Evolutionary conservation across 2,797 vertebrate species (phyloP).

Genomic region (Spheniscus humboldti): DNA sequence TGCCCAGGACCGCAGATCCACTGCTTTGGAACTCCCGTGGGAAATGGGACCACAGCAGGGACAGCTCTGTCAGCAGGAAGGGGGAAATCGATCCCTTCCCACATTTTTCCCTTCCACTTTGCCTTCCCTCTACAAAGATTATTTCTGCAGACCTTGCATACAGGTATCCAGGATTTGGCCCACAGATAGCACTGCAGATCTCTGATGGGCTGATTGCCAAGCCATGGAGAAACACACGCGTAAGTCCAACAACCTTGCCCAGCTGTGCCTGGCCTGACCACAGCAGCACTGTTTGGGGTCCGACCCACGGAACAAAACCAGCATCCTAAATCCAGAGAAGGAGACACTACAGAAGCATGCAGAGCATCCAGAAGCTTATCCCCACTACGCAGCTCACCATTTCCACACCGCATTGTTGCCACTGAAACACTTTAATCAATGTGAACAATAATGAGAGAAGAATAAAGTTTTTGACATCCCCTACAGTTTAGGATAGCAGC

Average conservation of each 20-base stretch:
- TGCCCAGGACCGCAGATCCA: neutral
- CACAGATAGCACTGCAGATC: neutral
- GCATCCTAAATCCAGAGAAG: neutral
- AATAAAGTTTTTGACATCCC: neutral
- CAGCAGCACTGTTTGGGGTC: neutral
- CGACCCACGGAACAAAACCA: neutral
- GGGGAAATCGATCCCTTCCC: neutral
- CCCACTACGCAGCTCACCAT: neutral
- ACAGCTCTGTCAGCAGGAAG: neutral
- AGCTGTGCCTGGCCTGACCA: neutral
- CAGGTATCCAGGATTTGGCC: neutral
- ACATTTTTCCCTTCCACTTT: neutral
- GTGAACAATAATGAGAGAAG: neutral
- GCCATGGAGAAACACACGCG: neutral
- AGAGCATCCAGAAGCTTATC: neutral
- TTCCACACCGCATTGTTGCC: neutral
- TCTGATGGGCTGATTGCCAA: neutral
- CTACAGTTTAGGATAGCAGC: slow-evolving; percentile 51
- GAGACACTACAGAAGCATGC: neutral
- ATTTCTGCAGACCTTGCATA: neutral
- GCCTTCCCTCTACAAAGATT: neutral
- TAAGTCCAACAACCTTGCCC: neutral
- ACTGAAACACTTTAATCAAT: neutral
- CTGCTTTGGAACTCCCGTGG: neutral
- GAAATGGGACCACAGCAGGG: neutral